phyloP scores from a whole-genome alignment of 2,797 vertebrate species.

The Hoplostethus atlanticus region DNA sequence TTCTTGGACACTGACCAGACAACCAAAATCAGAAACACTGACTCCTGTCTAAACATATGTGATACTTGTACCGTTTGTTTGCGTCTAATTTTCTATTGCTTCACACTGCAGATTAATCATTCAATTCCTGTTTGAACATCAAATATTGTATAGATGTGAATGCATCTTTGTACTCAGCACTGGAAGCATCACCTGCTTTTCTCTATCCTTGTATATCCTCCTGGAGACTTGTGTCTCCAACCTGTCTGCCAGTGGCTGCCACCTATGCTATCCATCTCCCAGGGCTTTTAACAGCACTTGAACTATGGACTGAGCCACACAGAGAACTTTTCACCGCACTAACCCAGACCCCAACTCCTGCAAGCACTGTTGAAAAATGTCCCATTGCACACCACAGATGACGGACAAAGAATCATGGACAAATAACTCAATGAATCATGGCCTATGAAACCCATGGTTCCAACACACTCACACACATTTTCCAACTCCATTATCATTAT shows the following conservation, averaged over 20 bases:
- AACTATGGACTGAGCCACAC: background rate
- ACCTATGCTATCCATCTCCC: background rate
- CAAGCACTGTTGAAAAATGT: constrained; percentile 37
- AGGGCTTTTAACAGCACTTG: constrained; percentile 31
- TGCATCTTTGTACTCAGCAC: background rate
- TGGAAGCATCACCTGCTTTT: background rate
- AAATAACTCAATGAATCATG: background rate
- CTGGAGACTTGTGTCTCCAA: background rate
- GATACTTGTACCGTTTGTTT: constrained; percentile 28
- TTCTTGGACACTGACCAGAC: constrained; percentile 49
- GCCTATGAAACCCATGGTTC: constrained; percentile 49
- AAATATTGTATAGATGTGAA: no score
- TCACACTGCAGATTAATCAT: background rate
- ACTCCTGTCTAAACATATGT: constrained; percentile 44
- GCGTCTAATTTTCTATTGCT: background rate
- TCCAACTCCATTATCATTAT: constrained; percentile 72
- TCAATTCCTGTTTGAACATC: background rate
- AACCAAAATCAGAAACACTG: constrained; percentile 62
- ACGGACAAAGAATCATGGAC: background rate
- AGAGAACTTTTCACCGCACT: constrained; percentile 37
- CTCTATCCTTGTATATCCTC: background rate
- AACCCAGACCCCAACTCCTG: constrained; percentile 8
- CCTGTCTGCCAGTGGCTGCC: background rate
- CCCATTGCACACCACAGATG: constrained; percentile 47
- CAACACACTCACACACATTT: constrained; percentile 54